Conservation (phyloP, 2,113 vertebrate genomes). For the Taurulus bubalis region DNA sequence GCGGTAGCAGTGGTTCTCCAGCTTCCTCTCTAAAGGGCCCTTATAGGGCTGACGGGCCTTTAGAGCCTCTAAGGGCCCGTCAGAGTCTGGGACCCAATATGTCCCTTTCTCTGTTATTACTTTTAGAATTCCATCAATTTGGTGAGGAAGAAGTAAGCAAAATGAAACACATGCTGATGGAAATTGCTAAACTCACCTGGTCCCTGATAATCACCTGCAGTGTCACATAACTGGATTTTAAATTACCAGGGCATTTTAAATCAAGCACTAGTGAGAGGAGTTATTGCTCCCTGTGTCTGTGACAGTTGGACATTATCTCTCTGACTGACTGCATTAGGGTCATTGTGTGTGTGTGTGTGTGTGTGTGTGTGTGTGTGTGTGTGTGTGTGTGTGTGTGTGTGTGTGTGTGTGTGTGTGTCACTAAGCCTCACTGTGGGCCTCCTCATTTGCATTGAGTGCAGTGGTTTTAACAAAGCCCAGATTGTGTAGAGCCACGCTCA, state of each 20-base stretch:
- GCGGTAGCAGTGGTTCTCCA: too few species aligned
- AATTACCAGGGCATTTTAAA: not conserved
- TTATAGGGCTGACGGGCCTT: too few species aligned
- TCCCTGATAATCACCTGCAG: not conserved
- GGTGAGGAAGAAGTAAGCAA: too few species aligned
- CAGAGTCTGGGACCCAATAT: too few species aligned
- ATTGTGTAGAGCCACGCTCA: constrained; percentile 60
- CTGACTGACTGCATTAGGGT: constrained; percentile 5
- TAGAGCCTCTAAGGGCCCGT: too few species aligned
- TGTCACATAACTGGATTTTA: not conserved
- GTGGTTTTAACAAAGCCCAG: constrained; percentile 72
- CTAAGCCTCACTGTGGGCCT: constrained; percentile 55
- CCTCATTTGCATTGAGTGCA: constrained; percentile 75
- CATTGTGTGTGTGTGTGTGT: constrained; percentile 6
- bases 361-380: not conserved
- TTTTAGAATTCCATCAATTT: not conserved
- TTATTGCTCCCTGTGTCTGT: not conserved
- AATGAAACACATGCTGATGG: not conserved
- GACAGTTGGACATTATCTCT: constrained; percentile 18
- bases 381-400: constrained; percentile 30
- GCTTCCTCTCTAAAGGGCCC: too few species aligned
- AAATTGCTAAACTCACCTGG: not conserved
- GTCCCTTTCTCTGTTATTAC: not conserved
- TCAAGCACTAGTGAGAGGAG: not conserved
- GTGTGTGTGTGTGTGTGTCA: constrained; percentile 28